Base-by-base conservation (phyloP, 1,140 invertebrate species). In the Bombus ignitus region DNA sequence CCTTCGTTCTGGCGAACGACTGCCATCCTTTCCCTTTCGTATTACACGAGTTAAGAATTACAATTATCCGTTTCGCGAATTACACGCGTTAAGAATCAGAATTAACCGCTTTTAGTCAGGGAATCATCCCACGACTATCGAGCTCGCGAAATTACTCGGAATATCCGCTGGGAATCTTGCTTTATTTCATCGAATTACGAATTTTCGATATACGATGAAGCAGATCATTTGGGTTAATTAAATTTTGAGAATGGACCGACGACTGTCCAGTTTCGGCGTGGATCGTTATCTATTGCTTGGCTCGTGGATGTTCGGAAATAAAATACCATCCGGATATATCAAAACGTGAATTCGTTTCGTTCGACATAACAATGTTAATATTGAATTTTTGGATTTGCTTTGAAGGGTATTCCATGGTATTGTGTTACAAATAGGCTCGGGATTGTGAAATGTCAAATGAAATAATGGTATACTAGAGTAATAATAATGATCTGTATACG, bases 21-120 rank as follows among this genome's bases (percentile, higher is more conserved):
- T 82, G 66, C 3, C 3, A 47, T 77, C 73, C 81, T 86, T 83
- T 76, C 77, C 73, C 81, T 83, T 86, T 71, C 42, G 80, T 57
- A 28, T 62, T 70, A 85, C 74, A 88, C 68, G 70, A n/a, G n/a
- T 65, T 65, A 42, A 65, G 73, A 57, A 57, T 57, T 47, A 15
- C 73, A 37, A 57, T 75, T 32, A 47, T n/a, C 32, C 32, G 35
- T 44, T 37, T 22, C 79, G 53, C 44, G 77, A 81, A 81, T 72
- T 88, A 85, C 73, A 88, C 42, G 65, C 59, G 39, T 65, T 65
- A 32, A 65, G 73, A 75, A 57, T 37, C 32, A 37, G 5, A 75
- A 57, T 75, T 75, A 57, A 57, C 37, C 25, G 28, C 28, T 13
- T 13, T 42, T 2, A 8, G 28, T 37, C 28, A 5, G 0, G 25